Conservation (phyloP, 2,797 vertebrate species). For the Coendou prehensilis region DNA sequence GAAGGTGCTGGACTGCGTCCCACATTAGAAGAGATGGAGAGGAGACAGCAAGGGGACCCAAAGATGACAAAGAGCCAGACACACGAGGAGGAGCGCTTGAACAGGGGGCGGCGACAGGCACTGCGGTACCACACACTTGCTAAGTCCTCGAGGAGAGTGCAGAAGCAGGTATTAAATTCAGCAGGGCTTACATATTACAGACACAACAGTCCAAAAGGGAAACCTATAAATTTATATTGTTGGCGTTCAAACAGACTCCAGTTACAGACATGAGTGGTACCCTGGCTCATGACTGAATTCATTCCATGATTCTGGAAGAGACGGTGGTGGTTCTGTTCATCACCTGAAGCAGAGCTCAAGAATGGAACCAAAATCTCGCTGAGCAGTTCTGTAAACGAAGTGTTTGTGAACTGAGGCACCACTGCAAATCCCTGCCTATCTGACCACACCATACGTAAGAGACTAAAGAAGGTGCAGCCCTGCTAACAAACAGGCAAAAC, state of each 20-base stretch:
- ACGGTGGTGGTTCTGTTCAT: background rate
- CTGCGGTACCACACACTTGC: background rate
- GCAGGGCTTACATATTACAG: background rate
- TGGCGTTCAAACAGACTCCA: background rate
- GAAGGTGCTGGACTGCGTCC: background rate
- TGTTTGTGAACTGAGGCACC: background rate
- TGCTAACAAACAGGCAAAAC: background rate
- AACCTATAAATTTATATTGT: background rate
- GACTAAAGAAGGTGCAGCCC: background rate
- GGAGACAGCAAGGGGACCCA: background rate
- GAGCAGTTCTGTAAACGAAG: background rate
- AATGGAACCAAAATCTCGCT: background rate
- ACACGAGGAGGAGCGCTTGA: background rate
- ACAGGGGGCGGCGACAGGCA: background rate
- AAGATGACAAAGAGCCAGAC: background rate
- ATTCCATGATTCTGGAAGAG: background rate
- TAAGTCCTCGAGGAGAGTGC: background rate
- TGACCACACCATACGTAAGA: background rate
- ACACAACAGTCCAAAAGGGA: background rate
- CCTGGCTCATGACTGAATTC: too few relatives aligned
- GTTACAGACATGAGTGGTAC: background rate
- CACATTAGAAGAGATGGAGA: background rate
- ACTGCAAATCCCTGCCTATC: background rate
- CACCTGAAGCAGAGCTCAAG: background rate
- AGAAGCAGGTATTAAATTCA: background rate